Evolutionary conservation across 2,113 vertebrate genomes (phyloP), one percentile per base, ranked within the genome.

Genomic region (Indri indri): DNA sequence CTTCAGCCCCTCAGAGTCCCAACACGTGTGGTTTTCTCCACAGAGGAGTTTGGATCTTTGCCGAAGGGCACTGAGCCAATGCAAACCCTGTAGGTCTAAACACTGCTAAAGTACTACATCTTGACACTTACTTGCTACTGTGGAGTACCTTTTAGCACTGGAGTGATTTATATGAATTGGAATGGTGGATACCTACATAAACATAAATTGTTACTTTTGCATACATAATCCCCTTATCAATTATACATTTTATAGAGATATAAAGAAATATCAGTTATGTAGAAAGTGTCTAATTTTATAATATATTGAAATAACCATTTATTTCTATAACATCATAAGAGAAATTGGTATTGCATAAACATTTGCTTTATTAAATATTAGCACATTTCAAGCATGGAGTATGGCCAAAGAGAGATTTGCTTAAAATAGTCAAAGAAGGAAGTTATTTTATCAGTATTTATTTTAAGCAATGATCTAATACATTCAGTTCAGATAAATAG

Each of bases 21-120:
- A 5, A 97, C 91, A 96, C 85, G 97, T 97, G 98, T 97, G 96
- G 97, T 98, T 99, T 99, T 97, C 97, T 98, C 88, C 93, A 84
- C 95, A 30, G 50, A 95, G 97, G 89, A 91, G 88, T 45, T 80
- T 98, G 97, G 97, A 98, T 96, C 89, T 0, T 0, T 98, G 97
- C 98, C 13, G 34, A 87, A 95, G 98, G 98, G 98, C 98, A 80
- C 0, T 0, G 23, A 0, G 98, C 99, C 98, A 99, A 98, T 1
- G 70, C 95, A 99, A 99, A 98, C 98, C 90, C 37, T 0, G 0
- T 94, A 96, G 98, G 96, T 97, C 97, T 98, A 98, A 98, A 98
- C 97, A 98, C 93, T 85, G 92, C 37, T 8, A 70, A 90, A 45
- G 96, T 0, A 70, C 95, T 95, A 27, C 85, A 98, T 98, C 98